Percentiles rank a stretch among this genome's conserved stretches.
Conservation (phyloP, 2,888 invertebrate genomes). For the Lasioglossum calceatum region DNA sequence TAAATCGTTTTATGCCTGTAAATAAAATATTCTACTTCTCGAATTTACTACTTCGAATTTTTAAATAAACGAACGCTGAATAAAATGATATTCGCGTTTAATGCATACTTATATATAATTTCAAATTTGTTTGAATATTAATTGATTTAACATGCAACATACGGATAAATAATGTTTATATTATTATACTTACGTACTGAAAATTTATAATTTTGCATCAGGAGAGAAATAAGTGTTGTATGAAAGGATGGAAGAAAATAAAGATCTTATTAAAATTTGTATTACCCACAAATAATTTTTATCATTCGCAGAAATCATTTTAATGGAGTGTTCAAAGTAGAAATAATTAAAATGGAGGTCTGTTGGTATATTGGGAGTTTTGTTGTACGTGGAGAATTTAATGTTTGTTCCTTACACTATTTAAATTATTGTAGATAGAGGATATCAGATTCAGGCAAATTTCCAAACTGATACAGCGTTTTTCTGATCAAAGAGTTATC, state of each 20-base stretch:
- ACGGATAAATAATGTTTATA: neutral
- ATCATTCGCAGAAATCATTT: neutral
- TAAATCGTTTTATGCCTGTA: neutral
- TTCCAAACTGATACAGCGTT: neutral
- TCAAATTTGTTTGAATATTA: neutral
- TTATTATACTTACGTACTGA: neutral
- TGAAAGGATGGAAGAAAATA: neutral
- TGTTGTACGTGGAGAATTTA: neutral
- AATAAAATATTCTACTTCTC: neutral
- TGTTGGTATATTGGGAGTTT: neutral
- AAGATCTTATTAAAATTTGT: neutral
- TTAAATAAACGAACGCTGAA: neutral
- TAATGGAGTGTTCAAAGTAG: neutral
- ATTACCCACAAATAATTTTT: neutral
- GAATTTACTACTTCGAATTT: neutral
- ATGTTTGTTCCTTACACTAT: neutral
- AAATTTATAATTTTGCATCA: neutral
- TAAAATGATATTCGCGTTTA: neutral
- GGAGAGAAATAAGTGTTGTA: neutral
- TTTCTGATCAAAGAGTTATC: constrained; percentile 15
- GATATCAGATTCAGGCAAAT: neutral
- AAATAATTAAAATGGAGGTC: neutral
- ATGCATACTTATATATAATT: neutral
- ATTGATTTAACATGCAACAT: neutral
- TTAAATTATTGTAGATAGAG: neutral